Evolutionary conservation across 92 coral and sea anemone species (phyloP), one percentile per base, ranked within the genome.

Genomic region (Siderastrea radians): DNA sequence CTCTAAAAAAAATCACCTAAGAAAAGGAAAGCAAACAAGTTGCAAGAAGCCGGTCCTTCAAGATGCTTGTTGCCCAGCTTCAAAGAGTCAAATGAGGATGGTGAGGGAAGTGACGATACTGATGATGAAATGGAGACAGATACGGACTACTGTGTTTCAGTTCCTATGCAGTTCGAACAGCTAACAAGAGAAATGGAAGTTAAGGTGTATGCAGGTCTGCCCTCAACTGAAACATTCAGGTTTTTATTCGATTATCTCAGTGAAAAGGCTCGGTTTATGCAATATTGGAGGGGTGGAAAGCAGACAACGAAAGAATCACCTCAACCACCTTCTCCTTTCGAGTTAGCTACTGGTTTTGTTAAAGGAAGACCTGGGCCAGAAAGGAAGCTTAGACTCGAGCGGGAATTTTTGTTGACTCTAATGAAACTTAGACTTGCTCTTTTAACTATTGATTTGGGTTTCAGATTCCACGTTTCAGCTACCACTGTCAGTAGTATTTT

Each of bases 181-280:
- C 38, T 26, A 26, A 26, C 38, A 26, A 26, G 38, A 26, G 38
- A 26, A 26, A 58, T 91, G 86, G 78, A 26, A 0, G n/a, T n/a
- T 26, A 26, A 26, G 38, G 38, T 26, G 38, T 26, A 26, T 26
- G 38, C 38, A 26, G 38, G 38, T 26, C 38, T 26, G 38, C 38
- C 38, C 38, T 26, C 38, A 26, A 3, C 38, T 26, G 38, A 26
- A 26, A 26, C 38, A 26, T 26, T 26, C 38, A 26, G 38, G 38
- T 26, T 26, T 72, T 69, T 90, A 59, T 93, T 93, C 60, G 93
- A 72, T 54, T 67, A 88, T 85, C 74, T 88, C 49, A 63, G 75
- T 46, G 66, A 46, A 75, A 91, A 87, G 72, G 94, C 90, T 2
- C 72, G 67, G 52, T 62, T 26, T 26, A 26, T 26, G 38, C 38